Evolutionary conservation across 2,888 invertebrate species (phyloP), one percentile per base, ranked within the genome.

Genomic region (Allacma fusca): DNA sequence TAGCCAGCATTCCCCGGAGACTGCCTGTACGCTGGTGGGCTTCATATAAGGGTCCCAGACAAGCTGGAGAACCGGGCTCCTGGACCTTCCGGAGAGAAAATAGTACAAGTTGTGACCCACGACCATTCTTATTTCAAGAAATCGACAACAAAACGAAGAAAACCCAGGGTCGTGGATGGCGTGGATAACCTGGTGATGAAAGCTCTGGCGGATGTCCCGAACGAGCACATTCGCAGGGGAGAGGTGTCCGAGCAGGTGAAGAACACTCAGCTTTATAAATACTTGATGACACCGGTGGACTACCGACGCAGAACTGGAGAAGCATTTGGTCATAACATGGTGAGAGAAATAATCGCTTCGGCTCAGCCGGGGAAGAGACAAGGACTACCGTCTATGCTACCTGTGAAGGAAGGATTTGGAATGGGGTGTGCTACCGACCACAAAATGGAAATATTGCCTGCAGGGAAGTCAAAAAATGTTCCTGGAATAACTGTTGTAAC

Each of bases 251-350:
- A 74, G 0, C 40, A 43, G 29, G 21, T 43, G 1, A 74, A 74
- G 43, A 59, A 43, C 19, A 64, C 73, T 12, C 73, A 74, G 40
- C 43, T 74, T 2, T 74, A 74, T 43, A 74, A 74, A n/a, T 65
- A 65, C n/a, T 74, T 74, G 64, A 43, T 74, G 21, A 43, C 73
- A 1, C 64, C 73, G 16, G 13, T 64, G 7, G 73, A 74, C n/a
- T 23, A 74, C 40, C 64, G 64, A 7, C 40, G 28, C 1, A 7
- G 5, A n/a, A 44, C 19, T 16, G 26, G 64, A 40, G 73, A 74
- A 26, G 16, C 40, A 19, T 74, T 74, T 43, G 73, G 73, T n/a
- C 73, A 74, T 65, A 13, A 40, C 0, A 59, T 74, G 29, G 59
- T 62, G 64, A 28, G 24, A 43, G 73, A 74, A 65, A 23, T 62